A percentile compares a stretch with the other conserved stretches of the same genome.
phyloP scores from a whole-genome alignment of 2,888 invertebrate genomes.

The Stenoptilia bipunctidactyla region DNA sequence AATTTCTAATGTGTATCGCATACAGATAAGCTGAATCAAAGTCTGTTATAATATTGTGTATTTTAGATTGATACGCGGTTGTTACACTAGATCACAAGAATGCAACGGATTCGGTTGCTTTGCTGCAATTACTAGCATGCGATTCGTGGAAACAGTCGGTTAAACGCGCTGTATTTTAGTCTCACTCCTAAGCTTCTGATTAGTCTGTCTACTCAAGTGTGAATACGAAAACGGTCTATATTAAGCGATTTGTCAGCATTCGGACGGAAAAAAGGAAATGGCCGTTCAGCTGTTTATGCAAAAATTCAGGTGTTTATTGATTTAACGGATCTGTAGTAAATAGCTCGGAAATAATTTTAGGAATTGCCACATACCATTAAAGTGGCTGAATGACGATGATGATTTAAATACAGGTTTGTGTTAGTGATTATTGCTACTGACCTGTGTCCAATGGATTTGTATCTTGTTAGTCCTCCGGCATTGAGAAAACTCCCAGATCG shows the following conservation, averaged over 20 bases:
- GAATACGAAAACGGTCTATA: conserved; percentile 14
- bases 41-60: conserved; percentile 3
- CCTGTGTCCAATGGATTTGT: conserved; percentile 79
- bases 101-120: conserved; percentile 50
- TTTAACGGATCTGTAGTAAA: too few relatives aligned
- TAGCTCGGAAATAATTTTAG: too few relatives aligned
- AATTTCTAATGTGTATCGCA: conserved; percentile 1
- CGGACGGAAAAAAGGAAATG: conserved; percentile 34
- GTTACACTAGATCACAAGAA: conserved; percentile 42
- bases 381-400: too few relatives aligned
- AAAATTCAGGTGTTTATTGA: background rate
- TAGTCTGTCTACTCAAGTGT: conserved; percentile 29
- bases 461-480: conserved; percentile 81
- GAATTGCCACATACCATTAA: too few relatives aligned
- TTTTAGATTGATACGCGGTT: conserved; percentile 13
- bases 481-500: conserved; percentile 88
- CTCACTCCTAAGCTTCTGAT: conserved; percentile 30
- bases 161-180: conserved; percentile 39
- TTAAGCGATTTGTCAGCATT: conserved; percentile 25
- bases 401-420: background rate
- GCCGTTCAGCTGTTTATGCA: conserved; percentile 25
- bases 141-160: conserved; percentile 45
- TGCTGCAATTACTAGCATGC: conserved; percentile 52
- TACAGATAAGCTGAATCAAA: conserved; percentile 1
- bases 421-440: conserved; percentile 32